These are phyloP conservation scores for Apocrypta bakeri DNA, from an alignment of 1,140 invertebrate genomes.

Conservation along the genomic window DNA sequence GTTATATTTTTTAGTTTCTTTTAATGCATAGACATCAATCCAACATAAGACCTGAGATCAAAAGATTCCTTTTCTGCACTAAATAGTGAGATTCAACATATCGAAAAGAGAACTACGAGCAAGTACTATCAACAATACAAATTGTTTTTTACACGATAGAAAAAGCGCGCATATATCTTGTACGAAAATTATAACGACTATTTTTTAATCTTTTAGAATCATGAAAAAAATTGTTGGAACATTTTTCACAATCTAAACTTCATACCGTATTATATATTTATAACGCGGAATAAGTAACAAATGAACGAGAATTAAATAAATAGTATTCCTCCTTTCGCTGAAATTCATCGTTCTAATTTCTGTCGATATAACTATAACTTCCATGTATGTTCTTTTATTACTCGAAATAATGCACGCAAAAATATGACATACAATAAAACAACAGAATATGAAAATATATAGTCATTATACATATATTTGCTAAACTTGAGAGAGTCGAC, in stretches of 20 bases:
- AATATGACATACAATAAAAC: background rate
- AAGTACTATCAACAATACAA: background rate
- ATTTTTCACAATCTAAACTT: background rate
- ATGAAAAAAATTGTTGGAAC: background rate
- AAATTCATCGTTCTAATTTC: no score
- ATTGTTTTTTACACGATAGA: background rate
- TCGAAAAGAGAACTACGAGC: slow-evolving; percentile 22
- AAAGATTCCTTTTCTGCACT: background rate
- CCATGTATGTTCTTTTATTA: background rate
- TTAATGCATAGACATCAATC: slow-evolving; percentile 19
- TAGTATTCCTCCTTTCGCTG: no score
- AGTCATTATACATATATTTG: background rate
- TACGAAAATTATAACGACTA: background rate
- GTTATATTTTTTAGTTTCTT: slow-evolving; percentile 14
- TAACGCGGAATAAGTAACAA: no score
- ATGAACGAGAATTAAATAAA: no score
- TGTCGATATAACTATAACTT: background rate
- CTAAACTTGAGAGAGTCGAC: background rate
- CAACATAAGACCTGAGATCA: slow-evolving; percentile 4
- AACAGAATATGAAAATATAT: background rate
- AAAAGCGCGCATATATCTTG: background rate
- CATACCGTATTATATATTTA: no score
- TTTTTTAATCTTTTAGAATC: slow-evolving; percentile 33
- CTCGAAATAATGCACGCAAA: background rate
- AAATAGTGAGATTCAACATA: slow-evolving; percentile 47